These are phyloP conservation scores for Plecturocebus donacophilus DNA, from an alignment of 2,113 vertebrate genomes.

Conservation along the genomic window DNA sequence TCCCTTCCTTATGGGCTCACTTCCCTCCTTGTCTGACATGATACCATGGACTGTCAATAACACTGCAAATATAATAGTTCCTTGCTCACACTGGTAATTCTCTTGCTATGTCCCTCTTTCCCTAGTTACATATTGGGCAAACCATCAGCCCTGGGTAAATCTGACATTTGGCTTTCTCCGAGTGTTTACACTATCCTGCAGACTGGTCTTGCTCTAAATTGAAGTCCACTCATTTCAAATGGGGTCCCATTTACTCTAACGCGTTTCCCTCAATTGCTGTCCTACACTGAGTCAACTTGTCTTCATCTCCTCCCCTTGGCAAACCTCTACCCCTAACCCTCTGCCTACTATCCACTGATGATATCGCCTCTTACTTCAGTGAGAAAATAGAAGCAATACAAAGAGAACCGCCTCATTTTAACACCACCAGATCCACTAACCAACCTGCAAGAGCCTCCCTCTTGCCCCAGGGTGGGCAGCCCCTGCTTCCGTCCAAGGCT, in stretches of 20 bases:
- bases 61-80: background rate
- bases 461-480: background rate
- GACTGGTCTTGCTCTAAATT: background rate
- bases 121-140: background rate
- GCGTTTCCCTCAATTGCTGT: background rate
- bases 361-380: background rate
- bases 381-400: background rate
- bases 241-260: background rate
- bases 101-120: background rate
- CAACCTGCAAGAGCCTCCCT: background rate
- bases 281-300: background rate
- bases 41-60: background rate
- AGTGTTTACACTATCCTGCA: background rate
- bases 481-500: background rate
- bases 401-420: background rate
- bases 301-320: background rate
- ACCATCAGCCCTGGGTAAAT: background rate
- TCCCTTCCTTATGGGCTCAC: background rate
- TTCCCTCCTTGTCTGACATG: background rate
- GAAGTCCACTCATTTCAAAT: background rate
- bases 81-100: background rate
- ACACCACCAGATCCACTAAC: background rate
- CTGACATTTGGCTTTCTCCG: background rate
- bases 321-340: background rate
- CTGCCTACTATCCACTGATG: background rate